These are phyloP conservation scores for Ernsta delagoae DNA, from an alignment of 2,888 invertebrate species.

Conservation along the genomic window DNA sequence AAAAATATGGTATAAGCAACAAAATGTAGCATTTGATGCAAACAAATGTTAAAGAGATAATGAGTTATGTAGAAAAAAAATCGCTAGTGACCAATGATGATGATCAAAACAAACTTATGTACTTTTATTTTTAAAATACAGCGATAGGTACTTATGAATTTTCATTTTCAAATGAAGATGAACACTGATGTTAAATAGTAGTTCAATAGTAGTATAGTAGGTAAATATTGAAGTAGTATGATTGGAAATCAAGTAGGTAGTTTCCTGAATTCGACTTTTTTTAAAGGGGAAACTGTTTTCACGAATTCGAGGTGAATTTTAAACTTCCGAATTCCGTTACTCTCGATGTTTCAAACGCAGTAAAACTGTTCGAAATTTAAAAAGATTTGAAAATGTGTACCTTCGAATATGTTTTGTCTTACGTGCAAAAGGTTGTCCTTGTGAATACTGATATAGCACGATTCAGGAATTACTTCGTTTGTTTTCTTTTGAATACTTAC, in stretches of 20 bases:
- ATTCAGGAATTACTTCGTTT: conserved; percentile 52
- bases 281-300: conserved; percentile 11
- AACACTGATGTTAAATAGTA: too few relatives aligned
- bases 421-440: conserved; percentile 50
- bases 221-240: conserved; percentile 24
- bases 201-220: too few relatives aligned
- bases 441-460: conserved; percentile 63
- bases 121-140: too few relatives aligned
- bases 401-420: conserved; percentile 14
- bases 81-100: too few relatives aligned
- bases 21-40: too few relatives aligned
- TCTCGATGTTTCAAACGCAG: conserved; percentile 7
- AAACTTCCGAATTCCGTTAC: conserved; percentile 8
- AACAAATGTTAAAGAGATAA: too few relatives aligned
- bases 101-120: too few relatives aligned
- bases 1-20: too few relatives aligned
- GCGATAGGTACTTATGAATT: too few relatives aligned
- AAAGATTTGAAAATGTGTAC: conserved; percentile 1
- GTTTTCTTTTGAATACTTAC: too few relatives aligned
- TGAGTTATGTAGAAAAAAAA: too few relatives aligned
- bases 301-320: conserved; percentile 18
- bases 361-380: conserved; percentile 16
- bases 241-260: conserved; percentile 17
- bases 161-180: too few relatives aligned
- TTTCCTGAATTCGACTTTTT: conserved; percentile 9